phyloP scores from a whole-genome alignment of 2,113 vertebrate species.

The Patagioenas fasciata region DNA sequence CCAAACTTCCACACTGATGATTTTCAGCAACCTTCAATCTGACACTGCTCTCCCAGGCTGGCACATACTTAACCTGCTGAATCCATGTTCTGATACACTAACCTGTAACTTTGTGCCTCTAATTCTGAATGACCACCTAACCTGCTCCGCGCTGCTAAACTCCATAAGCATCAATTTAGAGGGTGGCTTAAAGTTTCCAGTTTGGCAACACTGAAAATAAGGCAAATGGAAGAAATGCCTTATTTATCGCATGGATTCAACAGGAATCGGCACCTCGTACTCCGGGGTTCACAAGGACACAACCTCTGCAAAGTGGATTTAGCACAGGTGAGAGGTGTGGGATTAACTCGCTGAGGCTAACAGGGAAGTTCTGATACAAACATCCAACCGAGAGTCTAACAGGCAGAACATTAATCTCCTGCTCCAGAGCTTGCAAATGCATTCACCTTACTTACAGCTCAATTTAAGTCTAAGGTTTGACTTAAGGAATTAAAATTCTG shows the following conservation, averaged over 20 bases:
- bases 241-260: not conserved
- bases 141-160: not conserved
- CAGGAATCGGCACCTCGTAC: not conserved
- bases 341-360: not conserved
- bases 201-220: slow-evolving; percentile 5
- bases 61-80: not conserved
- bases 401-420: slow-evolving; percentile 7
- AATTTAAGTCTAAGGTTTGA: not conserved
- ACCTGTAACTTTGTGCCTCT: not conserved
- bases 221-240: not conserved
- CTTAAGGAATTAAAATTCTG: not conserved
- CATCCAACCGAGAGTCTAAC: not conserved
- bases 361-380: not conserved
- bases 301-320: not conserved
- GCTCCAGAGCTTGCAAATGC: not conserved
- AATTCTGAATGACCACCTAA: not conserved
- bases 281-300: not conserved
- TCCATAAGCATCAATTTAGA: not conserved
- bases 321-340: not conserved
- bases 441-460: not conserved
- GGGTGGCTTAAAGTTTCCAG: not conserved
- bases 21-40: not conserved
- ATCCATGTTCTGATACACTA: not conserved
- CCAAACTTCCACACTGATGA: not conserved
- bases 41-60: not conserved